These are phyloP conservation scores for Megalonaias nervosa DNA, from an alignment of 1,140 invertebrate species.

Conservation along the genomic window DNA sequence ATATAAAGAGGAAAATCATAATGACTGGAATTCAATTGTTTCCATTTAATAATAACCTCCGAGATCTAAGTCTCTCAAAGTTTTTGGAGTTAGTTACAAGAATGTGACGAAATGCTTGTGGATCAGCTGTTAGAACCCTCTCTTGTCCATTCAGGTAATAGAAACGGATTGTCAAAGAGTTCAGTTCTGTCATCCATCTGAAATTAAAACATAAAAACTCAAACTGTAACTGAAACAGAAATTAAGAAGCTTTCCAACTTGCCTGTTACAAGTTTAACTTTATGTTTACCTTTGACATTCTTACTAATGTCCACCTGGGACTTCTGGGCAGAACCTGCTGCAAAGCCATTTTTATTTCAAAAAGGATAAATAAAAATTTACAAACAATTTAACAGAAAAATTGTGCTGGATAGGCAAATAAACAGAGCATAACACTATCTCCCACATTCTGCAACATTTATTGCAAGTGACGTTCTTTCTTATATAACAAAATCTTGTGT, in stretches of 20 bases:
- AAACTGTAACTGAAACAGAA: neutral
- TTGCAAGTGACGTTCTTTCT: too few species aligned
- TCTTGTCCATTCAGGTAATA: conserved; percentile 48
- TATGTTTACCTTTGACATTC: neutral
- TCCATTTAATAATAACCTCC: conserved; percentile 2
- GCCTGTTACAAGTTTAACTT: neutral
- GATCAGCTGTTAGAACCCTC: conserved; percentile 49
- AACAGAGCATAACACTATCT: too few species aligned
- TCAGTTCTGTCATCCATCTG: conserved; percentile 42
- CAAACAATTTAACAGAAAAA: too few species aligned
- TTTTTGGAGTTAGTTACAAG: conserved; percentile 52
- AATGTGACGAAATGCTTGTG: conserved; percentile 44
- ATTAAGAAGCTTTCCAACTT: neutral
- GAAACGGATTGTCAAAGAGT: conserved; percentile 44
- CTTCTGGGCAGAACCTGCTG: too few species aligned
- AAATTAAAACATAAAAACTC: neutral
- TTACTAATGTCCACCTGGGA: too few species aligned
- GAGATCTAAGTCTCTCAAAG: conserved; percentile 23
- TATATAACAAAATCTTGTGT: too few species aligned
- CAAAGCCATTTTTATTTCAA: too few species aligned
- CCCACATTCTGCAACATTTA: too few species aligned
- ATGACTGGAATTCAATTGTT: too few species aligned
- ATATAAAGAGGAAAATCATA: too few species aligned
- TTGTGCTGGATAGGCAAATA: too few species aligned
- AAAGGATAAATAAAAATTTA: too few species aligned